Percentiles rank a stretch among this genome's conserved stretches.
These are phyloP conservation scores for Cephalophus harveyi DNA, from an alignment of 2,113 vertebrate genomes.

Conservation along the genomic window DNA sequence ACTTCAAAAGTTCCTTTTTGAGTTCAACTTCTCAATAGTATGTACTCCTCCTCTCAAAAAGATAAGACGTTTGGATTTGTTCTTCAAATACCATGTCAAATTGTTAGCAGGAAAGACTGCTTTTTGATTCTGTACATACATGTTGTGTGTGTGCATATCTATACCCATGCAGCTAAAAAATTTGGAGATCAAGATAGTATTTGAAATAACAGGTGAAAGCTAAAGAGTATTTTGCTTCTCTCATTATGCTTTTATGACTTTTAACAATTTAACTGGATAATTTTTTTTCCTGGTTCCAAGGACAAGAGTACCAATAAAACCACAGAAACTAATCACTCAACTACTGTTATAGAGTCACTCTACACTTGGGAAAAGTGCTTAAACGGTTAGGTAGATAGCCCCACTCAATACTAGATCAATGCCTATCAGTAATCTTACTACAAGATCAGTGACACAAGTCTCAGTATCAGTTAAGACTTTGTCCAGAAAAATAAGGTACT, in stretches of 20 bases:
- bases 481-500: neutral
- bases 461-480: neutral
- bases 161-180: neutral
- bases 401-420: neutral
- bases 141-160: fast-evolving
- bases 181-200: neutral
- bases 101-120: neutral
- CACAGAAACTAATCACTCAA: neutral
- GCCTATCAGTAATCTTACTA: neutral
- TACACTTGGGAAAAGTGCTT: neutral
- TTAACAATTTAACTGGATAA: neutral
- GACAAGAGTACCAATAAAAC: neutral
- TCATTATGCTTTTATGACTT: neutral
- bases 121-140: neutral
- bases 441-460: neutral
- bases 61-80: neutral
- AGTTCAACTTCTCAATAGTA: neutral
- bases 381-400: neutral
- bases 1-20: neutral
- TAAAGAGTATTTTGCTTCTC: neutral
- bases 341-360: neutral
- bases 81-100: neutral
- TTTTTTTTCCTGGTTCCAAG: neutral
- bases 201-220: neutral
- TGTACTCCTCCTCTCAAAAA: neutral